phyloP scores from a whole-genome alignment of 1,140 invertebrate genomes.

The Bradynema listronoti region DNA sequence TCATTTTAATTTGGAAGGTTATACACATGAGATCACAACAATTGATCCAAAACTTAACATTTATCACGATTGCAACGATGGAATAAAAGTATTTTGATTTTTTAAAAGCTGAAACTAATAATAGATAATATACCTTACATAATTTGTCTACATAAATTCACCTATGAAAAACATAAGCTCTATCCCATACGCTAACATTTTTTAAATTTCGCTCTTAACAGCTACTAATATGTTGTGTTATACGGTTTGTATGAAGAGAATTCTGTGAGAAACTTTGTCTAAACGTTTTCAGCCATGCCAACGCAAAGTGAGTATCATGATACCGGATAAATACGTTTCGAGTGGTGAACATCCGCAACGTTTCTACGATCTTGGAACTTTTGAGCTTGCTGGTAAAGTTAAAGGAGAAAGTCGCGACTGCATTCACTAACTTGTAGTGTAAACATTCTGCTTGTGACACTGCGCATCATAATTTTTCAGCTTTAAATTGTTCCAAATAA shows the following conservation, averaged over 20 bases:
- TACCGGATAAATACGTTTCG: slow-evolving; percentile 52
- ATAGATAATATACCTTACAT: not conserved
- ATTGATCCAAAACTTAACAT: slow-evolving; percentile 42
- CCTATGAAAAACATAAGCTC: not conserved
- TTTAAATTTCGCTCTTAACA: not conserved
- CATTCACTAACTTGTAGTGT: slow-evolving; percentile 33
- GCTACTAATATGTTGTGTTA: not conserved
- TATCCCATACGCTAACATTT: not conserved
- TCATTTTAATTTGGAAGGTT: slow-evolving; percentile 32
- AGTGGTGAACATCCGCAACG: slow-evolving; percentile 35
- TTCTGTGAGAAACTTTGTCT: not conserved
- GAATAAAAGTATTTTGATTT: slow-evolving; percentile 23
- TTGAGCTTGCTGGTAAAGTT: slow-evolving; percentile 50
- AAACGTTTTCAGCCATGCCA: slow-evolving; percentile 37
- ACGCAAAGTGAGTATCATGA: slow-evolving; percentile 46
- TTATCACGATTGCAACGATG: slow-evolving; percentile 35
- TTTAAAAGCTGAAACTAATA: slow-evolving; percentile 5
- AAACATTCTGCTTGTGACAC: no score
- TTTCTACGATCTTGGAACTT: slow-evolving; percentile 45
- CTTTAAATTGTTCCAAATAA: no score
- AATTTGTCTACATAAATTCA: not conserved
- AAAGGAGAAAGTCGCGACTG: slow-evolving; percentile 49
- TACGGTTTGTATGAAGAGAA: not conserved
- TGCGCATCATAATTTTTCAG: no score
- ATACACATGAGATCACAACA: slow-evolving; percentile 39